phyloP scores from a whole-genome alignment of 2,113 vertebrate species.

The Brachyhypopomus occidentalis region DNA sequence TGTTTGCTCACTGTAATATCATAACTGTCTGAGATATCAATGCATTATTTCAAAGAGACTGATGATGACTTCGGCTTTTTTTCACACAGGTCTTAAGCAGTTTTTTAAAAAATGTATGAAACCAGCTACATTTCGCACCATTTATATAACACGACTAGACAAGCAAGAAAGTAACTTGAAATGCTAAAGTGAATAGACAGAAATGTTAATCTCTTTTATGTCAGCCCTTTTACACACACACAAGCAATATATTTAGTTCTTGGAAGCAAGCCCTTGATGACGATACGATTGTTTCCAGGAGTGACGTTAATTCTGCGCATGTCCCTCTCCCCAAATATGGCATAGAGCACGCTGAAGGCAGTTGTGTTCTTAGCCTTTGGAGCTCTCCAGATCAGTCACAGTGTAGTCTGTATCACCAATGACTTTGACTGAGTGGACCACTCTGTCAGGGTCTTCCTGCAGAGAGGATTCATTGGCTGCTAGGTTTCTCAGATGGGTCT shows the following conservation, averaged over 20 bases:
- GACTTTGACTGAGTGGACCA: constrained; percentile 88
- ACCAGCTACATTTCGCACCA: too few relatives aligned
- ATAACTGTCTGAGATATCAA: background rate
- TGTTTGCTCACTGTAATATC: too few relatives aligned
- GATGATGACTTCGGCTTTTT: constrained; percentile 18
- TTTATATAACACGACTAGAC: too few relatives aligned
- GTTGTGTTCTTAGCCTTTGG: constrained; percentile 85
- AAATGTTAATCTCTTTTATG: constrained; percentile 94
- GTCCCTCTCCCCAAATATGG: constrained; percentile 86
- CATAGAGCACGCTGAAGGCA: constrained; percentile 87
- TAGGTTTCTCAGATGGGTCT: constrained; percentile 77
- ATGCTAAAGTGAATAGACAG: too few relatives aligned
- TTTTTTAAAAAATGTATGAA: too few relatives aligned
- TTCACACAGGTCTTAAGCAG: too few relatives aligned
- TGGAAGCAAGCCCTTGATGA: constrained; percentile 85
- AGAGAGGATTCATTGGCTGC: constrained; percentile 75
- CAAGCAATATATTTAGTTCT: constrained; percentile 94
- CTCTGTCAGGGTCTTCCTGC: constrained; percentile 77
- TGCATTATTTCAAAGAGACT: background rate
- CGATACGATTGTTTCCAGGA: constrained; percentile 85
- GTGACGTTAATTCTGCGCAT: constrained; percentile 86
- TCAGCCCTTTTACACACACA: constrained; percentile 84
- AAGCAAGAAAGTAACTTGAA: too few relatives aligned
- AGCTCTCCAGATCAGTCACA: constrained; percentile 87
- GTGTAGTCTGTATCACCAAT: constrained; percentile 91